Conservation (phyloP, 1,140 invertebrate species). For the Drosophila bocqueti region DNA sequence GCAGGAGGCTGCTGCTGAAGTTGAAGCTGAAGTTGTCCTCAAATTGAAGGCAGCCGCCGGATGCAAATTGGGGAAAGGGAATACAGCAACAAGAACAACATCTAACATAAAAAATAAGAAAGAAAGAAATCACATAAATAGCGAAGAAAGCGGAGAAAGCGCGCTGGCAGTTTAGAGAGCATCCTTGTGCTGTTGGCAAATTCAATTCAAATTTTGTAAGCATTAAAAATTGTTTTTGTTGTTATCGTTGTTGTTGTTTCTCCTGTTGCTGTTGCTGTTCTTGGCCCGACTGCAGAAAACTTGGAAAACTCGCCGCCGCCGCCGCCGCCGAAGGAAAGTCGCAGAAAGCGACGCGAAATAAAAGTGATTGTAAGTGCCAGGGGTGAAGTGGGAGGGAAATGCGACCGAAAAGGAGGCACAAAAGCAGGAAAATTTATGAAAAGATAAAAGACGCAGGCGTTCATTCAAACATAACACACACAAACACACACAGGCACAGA, state of each 20-base stretch:
- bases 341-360: constrained; percentile 65
- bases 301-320: constrained; percentile 64
- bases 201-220: constrained; percentile 83
- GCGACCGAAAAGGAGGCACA: constrained; percentile 45
- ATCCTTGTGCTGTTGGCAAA: constrained; percentile 74
- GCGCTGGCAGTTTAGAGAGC: constrained; percentile 52
- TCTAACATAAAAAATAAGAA: background rate
- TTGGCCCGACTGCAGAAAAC: constrained; percentile 63
- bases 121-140: constrained; percentile 32
- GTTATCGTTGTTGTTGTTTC: constrained; percentile 6
- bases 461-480: constrained; percentile 80
- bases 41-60: constrained; percentile 62
- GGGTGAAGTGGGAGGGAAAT: background rate
- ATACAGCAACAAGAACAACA: constrained; percentile 1
- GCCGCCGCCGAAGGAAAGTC: constrained; percentile 27
- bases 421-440: constrained; percentile 80
- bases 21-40: constrained; percentile 57
- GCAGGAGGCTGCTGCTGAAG: constrained; percentile 15
- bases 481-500: constrained; percentile 21
- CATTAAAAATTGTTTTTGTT: constrained; percentile 64
- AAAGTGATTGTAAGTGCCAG: constrained; percentile 78
- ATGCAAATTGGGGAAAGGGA: constrained; percentile 64
- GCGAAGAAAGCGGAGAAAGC: constrained; percentile 37
- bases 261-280: constrained; percentile 15
- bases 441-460: constrained; percentile 82